phyloP scores from a whole-genome alignment of 2,797 vertebrate species.

The Hydrocynus forskahlii region DNA sequence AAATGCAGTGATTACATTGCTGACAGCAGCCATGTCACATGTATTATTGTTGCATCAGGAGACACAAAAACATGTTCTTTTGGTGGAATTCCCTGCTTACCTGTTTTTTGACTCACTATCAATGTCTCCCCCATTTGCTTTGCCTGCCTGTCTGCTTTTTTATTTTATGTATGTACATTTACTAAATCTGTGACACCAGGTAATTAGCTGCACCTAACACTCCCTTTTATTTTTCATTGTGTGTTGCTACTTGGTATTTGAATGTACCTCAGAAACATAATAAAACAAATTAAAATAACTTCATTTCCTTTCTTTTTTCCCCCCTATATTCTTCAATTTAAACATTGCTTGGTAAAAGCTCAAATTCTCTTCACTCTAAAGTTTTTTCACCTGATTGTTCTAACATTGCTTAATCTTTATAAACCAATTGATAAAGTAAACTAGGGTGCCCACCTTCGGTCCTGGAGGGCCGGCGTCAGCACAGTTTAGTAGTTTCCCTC shows the following conservation, averaged over 20 bases:
- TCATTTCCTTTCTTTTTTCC: slow-evolving; percentile 37
- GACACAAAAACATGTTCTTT: neutral
- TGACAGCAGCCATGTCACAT: neutral
- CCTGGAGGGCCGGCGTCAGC: too few species aligned
- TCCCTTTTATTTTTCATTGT: slow-evolving; percentile 55
- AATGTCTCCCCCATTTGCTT: slow-evolving; percentile 11
- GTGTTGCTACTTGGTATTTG: slow-evolving; percentile 47
- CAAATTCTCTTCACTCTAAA: neutral
- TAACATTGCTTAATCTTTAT: slow-evolving; percentile 1
- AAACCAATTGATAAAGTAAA: neutral
- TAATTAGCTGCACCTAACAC: slow-evolving; percentile 37
- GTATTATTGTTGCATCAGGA: neutral
- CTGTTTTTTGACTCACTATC: slow-evolving; percentile 16
- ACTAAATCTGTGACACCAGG: slow-evolving; percentile 57
- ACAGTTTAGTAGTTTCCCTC: too few species aligned
- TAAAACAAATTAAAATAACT: slow-evolving; percentile 62
- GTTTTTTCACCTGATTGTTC: neutral
- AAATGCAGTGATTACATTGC: neutral
- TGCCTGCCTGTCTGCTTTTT: slow-evolving; percentile 62
- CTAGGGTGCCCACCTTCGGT: too few species aligned
- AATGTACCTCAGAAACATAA: slow-evolving; percentile 67
- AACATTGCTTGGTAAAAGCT: neutral
- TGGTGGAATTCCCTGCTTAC: neutral
- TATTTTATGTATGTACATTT: slow-evolving; percentile 62
- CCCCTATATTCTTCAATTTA: neutral